Base-by-base conservation (phyloP, 2,113 vertebrate genomes). In the Nipponia nippon region DNA sequence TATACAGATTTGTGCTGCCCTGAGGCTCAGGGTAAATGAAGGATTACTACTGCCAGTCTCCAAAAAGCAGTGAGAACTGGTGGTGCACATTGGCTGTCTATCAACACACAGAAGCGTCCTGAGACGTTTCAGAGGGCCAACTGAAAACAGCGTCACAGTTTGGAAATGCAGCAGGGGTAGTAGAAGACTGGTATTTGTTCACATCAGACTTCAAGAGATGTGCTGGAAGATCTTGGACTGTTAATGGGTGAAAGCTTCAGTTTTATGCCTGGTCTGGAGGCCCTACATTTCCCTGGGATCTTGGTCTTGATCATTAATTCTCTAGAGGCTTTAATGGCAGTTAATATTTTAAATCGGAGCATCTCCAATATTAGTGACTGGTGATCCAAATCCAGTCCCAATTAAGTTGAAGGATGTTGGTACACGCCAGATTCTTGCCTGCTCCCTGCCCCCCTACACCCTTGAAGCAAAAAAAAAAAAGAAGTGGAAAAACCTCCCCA, bases 51-150 rank as follows among this genome's bases (percentile, higher is more conserved):
- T 6, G 3, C 29, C 13, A 32, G 36, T 58, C 34, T 61, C 16
- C 40, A 30, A 61, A 78, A 73, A 46, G 13, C 29, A n/a, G 44
- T 20, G 34, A 65, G 38, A 92, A 19, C 22, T 62, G 27, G 16
- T 2, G 2, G 25, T 59, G 27, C 13, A 14, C 1, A 0, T 2
- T 58, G 62, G 3, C 44, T 27, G 3, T 46, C 26, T 18, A 50
- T 19, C 34, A 63, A n/a, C 13, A 29, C 23, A 13, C 6, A 23
- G 6, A 27, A 66, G 19, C 26, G 32, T 21, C 14, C 42, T 38
- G 34, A 0, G 7, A 15, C 5, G 1, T 18, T 73, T 61, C 27
- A 7, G 29, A 27, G 8, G 36, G 32, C 11, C 22, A 66, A 4
- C 18, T 17, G 49, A 32, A 78, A 79, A 9, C 8, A 23, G 10